phyloP scores from a whole-genome alignment of 2,888 invertebrate species.

The Pseudoips prasinana region DNA sequence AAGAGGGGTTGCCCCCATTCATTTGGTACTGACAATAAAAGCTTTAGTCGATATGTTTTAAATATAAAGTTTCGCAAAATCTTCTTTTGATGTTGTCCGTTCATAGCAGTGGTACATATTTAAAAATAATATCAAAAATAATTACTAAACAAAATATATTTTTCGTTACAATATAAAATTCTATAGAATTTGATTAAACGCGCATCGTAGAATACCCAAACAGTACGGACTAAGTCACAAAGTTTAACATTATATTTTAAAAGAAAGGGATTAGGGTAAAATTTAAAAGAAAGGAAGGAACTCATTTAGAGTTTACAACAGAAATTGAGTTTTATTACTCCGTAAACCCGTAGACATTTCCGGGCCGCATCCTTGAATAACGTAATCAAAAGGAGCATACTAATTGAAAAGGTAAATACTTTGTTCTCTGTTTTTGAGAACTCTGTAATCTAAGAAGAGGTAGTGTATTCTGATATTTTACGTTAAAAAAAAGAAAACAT shows the following conservation, averaged over 20 bases:
- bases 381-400: conserved; percentile 23
- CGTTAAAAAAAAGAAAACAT: no score
- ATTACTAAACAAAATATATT: conserved; percentile 14
- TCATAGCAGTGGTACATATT: no score
- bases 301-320: conserved; percentile 32
- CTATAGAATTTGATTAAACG: conserved; percentile 29
- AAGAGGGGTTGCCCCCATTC: no score
- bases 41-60: no score
- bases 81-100: no score
- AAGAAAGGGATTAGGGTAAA: conserved; percentile 36
- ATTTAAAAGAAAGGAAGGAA: conserved; percentile 40
- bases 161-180: conserved; percentile 13
- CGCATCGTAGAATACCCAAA: conserved; percentile 24
- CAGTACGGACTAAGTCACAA: conserved; percentile 11
- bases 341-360: conserved; percentile 29
- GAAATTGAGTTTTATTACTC: conserved; percentile 44
- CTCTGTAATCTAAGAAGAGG: no score
- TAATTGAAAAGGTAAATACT: conserved; percentile 19
- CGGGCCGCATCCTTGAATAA: conserved; percentile 23
- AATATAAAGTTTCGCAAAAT: no score
- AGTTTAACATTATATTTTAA: conserved; percentile 32
- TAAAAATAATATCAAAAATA: no score
- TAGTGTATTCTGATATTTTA: no score
- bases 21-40: no score
- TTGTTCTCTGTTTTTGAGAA: conserved; percentile 7